These are phyloP conservation scores for Terebella lapidaria DNA, from an alignment of 2,888 invertebrate species.

Conservation along the genomic window DNA sequence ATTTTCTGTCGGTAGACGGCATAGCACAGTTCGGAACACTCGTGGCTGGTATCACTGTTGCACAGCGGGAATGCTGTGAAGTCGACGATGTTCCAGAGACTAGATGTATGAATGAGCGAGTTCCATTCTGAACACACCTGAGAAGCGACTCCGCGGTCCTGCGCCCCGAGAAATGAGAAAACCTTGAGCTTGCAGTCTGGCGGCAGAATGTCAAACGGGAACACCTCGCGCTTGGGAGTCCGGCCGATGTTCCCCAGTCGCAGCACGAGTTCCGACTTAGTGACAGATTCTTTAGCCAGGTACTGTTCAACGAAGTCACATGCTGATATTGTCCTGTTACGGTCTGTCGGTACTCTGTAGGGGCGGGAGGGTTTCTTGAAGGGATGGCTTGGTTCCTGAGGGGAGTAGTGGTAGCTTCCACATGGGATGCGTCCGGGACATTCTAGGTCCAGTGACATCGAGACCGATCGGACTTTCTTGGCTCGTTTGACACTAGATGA, in stretches of 20 bases:
- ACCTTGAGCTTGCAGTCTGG: slow-evolving; percentile 42
- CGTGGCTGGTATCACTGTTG: slow-evolving; percentile 31
- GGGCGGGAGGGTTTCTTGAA: not conserved
- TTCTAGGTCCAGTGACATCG: slow-evolving; percentile 3
- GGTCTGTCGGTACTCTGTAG: not conserved
- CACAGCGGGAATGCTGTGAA: slow-evolving; percentile 42
- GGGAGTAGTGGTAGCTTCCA: not conserved
- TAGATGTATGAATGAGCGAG: slow-evolving; percentile 31
- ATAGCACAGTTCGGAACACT: slow-evolving; percentile 33
- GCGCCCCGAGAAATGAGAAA: slow-evolving; percentile 38
- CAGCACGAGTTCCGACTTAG: slow-evolving; percentile 3
- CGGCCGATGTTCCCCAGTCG: not conserved
- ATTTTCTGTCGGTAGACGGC: slow-evolving; percentile 37
- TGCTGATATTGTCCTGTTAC: not conserved
- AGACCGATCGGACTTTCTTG: not conserved
- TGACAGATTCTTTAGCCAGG: not conserved
- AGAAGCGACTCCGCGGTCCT: slow-evolving; percentile 38
- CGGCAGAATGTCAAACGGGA: slow-evolving; percentile 42
- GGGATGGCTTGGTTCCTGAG: not conserved
- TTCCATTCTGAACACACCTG: slow-evolving; percentile 42
- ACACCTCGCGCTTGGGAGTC: slow-evolving; percentile 10
- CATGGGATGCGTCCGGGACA: not conserved
- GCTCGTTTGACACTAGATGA: not conserved
- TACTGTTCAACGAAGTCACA: not conserved
- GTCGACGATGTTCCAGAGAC: slow-evolving; percentile 41